Percentiles rank a stretch among this genome's conserved stretches.
Conservation (phyloP, 1,140 invertebrate genomes). For the Pararge aegeria region DNA sequence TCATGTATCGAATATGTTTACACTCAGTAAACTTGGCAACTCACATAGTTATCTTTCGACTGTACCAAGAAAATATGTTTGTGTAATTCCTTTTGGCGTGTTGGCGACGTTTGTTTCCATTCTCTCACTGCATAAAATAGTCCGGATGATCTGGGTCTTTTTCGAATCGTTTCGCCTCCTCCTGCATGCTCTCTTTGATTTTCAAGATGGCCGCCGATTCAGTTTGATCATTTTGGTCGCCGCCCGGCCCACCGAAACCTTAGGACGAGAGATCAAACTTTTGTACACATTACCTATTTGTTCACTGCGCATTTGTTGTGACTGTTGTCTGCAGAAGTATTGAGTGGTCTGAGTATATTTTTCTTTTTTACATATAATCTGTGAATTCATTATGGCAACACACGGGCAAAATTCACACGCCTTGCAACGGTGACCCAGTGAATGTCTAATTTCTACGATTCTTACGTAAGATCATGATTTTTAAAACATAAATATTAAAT, state of each 20-base stretch:
- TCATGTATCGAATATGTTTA: not conserved
- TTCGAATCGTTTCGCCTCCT: conserved; percentile 99
- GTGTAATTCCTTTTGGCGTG: conserved; percentile 25
- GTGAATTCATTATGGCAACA: too few species aligned
- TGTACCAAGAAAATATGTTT: not conserved
- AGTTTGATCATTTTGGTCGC: conserved; percentile 92
- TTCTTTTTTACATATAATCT: too few species aligned
- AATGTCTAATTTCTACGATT: too few species aligned
- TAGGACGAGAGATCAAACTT: conserved; percentile 35
- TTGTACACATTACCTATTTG: conserved; percentile 37
- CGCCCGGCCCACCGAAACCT: conserved; percentile 79
- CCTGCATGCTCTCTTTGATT: conserved; percentile 99
- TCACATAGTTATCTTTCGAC: not conserved
- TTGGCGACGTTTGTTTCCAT: conserved; percentile 27
- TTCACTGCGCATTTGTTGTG: not conserved
- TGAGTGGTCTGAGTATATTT: not conserved
- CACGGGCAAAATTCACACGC: too few species aligned
- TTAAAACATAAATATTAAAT: too few species aligned
- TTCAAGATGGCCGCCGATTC: conserved; percentile 99
- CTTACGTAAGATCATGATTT: too few species aligned
- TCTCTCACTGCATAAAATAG: conserved; percentile 93
- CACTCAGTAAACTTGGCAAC: not conserved
- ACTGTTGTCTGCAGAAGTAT: not conserved
- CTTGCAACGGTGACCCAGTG: too few species aligned
- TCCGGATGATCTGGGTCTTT: conserved; percentile 98